Base-by-base conservation (phyloP, 2,113 vertebrate species). In the Clarias magur region DNA sequence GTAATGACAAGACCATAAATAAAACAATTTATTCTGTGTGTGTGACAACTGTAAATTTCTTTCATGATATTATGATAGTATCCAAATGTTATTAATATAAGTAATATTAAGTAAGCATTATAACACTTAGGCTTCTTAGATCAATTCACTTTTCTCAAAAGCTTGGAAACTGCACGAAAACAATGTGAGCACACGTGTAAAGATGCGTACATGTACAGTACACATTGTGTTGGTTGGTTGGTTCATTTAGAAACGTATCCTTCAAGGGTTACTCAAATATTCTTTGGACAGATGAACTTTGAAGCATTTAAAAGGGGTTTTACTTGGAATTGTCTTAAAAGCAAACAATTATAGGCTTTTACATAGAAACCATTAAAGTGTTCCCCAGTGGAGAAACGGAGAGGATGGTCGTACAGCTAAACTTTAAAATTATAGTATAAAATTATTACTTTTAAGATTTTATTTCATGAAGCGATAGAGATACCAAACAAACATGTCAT, bases 1-100 rank as follows among this genome's bases (percentile, higher is more conserved):
- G 85, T 86, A 86, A 73, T 86, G 65, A 78, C 54, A 34, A 60
- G 73, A 86, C 25, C 67, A 62, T 57, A 62, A 86, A 86, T 86
- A 86, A 81, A 86, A 73, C 5, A 10, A 38, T 82, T 62, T 82
- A 72, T 82, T 82, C 54, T 53, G 15, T 72, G 1, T 86, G 76
- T 81, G 57, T 78, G 72, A 75, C 23, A 76, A 76, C 57, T 78
- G 34, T 25, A 42, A 72, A 59, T 57, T 70, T 72, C 30, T 86
- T 67, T 6, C 27, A 17, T 57, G 53, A 4, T 17, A 30, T 6
- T 21, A 17, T 57, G 53, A 4, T 17, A 30, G 6, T 57, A n/a
- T 15, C 4, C 53, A 59, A 4, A 80, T 59, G n/a, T 34, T 11
- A 80, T 34, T 30, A 48, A 48, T 48, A 48, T 0, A 48, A 48